Conservation (phyloP, 53 echinoderm and acorn worm species). For the Pentamera pediparva region DNA sequence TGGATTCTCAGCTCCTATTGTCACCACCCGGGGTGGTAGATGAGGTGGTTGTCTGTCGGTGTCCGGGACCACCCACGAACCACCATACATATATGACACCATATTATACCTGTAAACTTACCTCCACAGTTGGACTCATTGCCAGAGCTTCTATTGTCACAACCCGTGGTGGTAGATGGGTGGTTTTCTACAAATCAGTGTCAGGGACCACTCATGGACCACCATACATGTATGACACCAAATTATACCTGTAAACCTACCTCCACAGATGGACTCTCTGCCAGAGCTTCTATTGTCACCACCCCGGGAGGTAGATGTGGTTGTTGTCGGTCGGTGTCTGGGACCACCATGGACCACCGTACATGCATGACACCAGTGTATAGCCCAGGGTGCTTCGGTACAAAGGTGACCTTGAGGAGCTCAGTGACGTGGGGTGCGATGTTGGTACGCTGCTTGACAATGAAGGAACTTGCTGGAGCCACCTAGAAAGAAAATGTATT, state of each 20-base stretch:
- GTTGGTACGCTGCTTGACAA: constrained; percentile 63
- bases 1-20: too few species aligned
- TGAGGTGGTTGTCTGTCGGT: too few species aligned
- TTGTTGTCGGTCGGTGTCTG: constrained; percentile 47
- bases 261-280: constrained; percentile 77
- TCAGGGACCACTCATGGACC: constrained; percentile 30
- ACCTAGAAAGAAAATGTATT: constrained; percentile 20
- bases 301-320: constrained; percentile 33
- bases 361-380: constrained; percentile 71
- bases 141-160: too few species aligned
- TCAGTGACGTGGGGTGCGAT: constrained; percentile 73
- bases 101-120: too few species aligned
- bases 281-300: constrained; percentile 61
- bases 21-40: too few species aligned
- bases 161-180: too few species aligned
- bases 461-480: constrained; percentile 50
- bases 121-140: too few species aligned
- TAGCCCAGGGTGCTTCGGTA: constrained; percentile 81
- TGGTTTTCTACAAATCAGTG: too few species aligned
- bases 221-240: constrained; percentile 37
- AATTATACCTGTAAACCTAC: constrained; percentile 13
- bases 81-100: too few species aligned
- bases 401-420: constrained; percentile 70
- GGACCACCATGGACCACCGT: constrained; percentile 63
- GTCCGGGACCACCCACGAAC: too few species aligned